These are phyloP conservation scores for Colinus virginianus DNA, from an alignment of 2,113 vertebrate species.

Conservation along the genomic window DNA sequence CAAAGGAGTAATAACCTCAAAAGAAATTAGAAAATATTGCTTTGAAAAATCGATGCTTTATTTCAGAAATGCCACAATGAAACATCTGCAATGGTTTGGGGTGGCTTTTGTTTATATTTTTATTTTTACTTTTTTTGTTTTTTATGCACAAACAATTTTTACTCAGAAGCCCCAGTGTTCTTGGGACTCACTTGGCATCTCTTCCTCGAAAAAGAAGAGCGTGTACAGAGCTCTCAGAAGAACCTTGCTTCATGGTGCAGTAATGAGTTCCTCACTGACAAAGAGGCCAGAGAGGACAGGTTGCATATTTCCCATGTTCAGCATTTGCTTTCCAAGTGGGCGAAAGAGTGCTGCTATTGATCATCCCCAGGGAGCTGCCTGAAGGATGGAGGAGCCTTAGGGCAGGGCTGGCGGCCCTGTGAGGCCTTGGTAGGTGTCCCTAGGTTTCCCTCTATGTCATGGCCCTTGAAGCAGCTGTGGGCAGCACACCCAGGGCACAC, in stretches of 20 bases:
- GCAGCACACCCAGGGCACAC: fast-evolving
- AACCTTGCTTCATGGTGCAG: neutral
- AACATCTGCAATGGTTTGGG: neutral
- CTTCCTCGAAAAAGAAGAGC: neutral
- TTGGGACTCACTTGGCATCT: neutral
- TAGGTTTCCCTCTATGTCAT: neutral
- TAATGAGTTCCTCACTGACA: neutral
- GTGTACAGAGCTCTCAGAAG: neutral
- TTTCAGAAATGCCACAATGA: neutral
- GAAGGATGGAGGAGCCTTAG: neutral
- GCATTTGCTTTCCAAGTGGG: slow-evolving; percentile 6
- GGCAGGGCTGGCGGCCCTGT: neutral
- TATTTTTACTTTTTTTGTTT: neutral
- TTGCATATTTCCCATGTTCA: neutral
- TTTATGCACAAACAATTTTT: neutral
- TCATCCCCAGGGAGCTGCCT: neutral
- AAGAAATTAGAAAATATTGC: neutral
- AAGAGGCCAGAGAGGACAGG: neutral
- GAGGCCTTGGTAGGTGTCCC: neutral
- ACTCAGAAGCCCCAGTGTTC: neutral
- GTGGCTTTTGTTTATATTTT: neutral
- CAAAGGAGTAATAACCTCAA: neutral
- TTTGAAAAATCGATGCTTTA: slow-evolving; percentile 11
- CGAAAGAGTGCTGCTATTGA: neutral
- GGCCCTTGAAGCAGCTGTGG: neutral